phyloP scores from a whole-genome alignment of 2,888 invertebrate species.

The Pandemis heparana region DNA sequence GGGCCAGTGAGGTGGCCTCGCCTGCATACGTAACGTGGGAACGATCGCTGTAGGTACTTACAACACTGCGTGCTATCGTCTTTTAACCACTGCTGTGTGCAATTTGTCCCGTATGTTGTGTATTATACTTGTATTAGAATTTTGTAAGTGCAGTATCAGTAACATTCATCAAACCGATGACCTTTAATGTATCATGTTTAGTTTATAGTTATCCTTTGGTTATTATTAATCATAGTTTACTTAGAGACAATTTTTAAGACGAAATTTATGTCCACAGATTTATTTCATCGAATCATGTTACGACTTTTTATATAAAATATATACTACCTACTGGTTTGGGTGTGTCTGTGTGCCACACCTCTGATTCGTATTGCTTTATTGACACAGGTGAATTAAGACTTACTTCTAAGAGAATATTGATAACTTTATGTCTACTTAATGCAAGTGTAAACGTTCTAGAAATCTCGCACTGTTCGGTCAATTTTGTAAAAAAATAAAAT shows the following conservation, averaged over 20 bases:
- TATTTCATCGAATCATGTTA: slow-evolving; percentile 77
- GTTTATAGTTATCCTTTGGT: slow-evolving; percentile 82
- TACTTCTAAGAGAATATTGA: slow-evolving; percentile 83
- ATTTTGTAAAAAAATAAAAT: slow-evolving; percentile 85
- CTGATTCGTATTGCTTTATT: slow-evolving; percentile 75
- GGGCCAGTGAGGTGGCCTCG: slow-evolving; percentile 29
- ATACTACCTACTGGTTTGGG: slow-evolving; percentile 65
- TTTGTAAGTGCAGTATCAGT: slow-evolving; percentile 70
- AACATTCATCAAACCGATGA: slow-evolving; percentile 72
- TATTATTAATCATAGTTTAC: slow-evolving; percentile 83
- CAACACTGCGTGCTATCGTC: slow-evolving; percentile 66
- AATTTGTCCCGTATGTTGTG: slow-evolving; percentile 76
- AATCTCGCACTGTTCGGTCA: slow-evolving; percentile 87
- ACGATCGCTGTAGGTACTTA: slow-evolving; percentile 74
- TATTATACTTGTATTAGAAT: slow-evolving; percentile 81
- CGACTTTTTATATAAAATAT: slow-evolving; percentile 72
- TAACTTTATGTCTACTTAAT: slow-evolving; percentile 86
- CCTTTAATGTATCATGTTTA: slow-evolving; percentile 81
- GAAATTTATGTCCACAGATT: slow-evolving; percentile 69
- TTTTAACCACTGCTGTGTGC: slow-evolving; percentile 76
- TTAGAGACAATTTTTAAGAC: slow-evolving; percentile 79
- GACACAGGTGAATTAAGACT: slow-evolving; percentile 84
- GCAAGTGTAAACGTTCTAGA: slow-evolving; percentile 86
- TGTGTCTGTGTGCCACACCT: slow-evolving; percentile 62
- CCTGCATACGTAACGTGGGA: slow-evolving; percentile 55